Evolutionary conservation across 2,113 vertebrate species (phyloP), one percentile per base, ranked within the genome.

Genomic region (Dasypus novemcinctus): DNA sequence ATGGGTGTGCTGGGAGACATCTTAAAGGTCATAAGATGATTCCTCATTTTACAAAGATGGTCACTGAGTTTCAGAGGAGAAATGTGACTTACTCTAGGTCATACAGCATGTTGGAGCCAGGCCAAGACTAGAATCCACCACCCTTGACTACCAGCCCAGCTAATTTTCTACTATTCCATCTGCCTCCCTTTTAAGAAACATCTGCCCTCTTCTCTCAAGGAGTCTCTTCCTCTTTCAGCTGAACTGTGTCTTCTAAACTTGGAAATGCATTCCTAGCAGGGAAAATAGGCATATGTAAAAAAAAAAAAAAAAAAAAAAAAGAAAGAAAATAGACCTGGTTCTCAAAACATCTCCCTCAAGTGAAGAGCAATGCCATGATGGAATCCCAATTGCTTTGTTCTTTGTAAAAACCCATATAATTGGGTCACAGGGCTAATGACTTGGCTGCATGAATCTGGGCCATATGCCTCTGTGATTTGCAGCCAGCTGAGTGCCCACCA

Each of bases 381-480:
- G 82, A 43, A 91, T 96, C 93, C 68, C 81, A 75, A 29, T 66
- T 68, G 79, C 89, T 93, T 93, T 96, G 89, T 97, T 97, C 96
- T 95, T 82, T 57, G 54, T 89, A 78, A 86, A 83, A 91, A 94
- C 91, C 88, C 86, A 59, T 83, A 81, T 83, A 93, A 96, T 81
- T 90, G 92, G 95, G 95, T 97, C 95, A 96, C 82, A 94, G 89
- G 97, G 91, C 91, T 96, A 95, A 96, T 80, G 88, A 96, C 93
- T 96, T 96, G 91, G 96, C 89, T 91, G 79, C 68, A 12, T 33
- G 79, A 94, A 59, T 85, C 74, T 31, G 38, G 95, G 74, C 95
- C 97, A 93, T 91, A 82, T 91, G 97, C 94, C 57, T 85, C n/a
- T 43, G 15, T 36, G 59, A 89, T 61, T 66, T 71, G 63, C 69